Evolutionary conservation across 2,113 vertebrate genomes (phyloP).

Genomic region (Poeciliopsis turrubarensis): DNA sequence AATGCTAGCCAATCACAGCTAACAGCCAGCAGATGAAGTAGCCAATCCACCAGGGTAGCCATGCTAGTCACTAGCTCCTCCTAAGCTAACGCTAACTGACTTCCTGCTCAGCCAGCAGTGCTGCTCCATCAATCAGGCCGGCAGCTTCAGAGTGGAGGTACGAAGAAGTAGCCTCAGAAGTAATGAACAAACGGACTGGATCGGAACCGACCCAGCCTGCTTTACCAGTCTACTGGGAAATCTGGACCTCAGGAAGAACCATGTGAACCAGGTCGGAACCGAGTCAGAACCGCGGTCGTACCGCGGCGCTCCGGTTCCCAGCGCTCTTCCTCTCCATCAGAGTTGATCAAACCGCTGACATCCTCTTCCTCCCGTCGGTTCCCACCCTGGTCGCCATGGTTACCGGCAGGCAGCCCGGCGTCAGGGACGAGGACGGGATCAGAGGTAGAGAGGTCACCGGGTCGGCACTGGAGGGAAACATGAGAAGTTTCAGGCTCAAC

Average conservation of each 20-base stretch:
- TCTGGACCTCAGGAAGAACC: not conserved
- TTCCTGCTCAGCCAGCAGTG: too few species aligned
- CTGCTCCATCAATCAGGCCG: too few species aligned
- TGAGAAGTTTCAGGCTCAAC: too few species aligned
- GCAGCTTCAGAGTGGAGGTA: too few species aligned
- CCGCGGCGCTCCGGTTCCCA: constrained; percentile 19
- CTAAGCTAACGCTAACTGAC: too few species aligned
- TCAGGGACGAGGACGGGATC: fast-evolving
- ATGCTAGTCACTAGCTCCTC: too few species aligned
- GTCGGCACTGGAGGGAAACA: constrained; percentile 12
- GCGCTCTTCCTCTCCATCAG: constrained; percentile 64
- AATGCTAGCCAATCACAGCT: too few species aligned
- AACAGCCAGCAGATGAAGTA: too few species aligned
- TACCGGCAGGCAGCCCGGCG: not conserved
- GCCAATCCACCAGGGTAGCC: too few species aligned
- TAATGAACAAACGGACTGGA: too few species aligned
- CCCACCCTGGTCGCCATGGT: not conserved
- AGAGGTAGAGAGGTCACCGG: not conserved
- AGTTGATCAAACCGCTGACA: constrained; percentile 60
- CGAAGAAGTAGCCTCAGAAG: too few species aligned
- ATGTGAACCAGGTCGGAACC: not conserved
- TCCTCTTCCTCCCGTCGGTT: not conserved
- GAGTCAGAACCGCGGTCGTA: not conserved
- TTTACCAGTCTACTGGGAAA: not conserved
- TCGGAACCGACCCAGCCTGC: not conserved